Conservation (phyloP, 2,113 vertebrate genomes). For the Chloroceryle aenea region DNA sequence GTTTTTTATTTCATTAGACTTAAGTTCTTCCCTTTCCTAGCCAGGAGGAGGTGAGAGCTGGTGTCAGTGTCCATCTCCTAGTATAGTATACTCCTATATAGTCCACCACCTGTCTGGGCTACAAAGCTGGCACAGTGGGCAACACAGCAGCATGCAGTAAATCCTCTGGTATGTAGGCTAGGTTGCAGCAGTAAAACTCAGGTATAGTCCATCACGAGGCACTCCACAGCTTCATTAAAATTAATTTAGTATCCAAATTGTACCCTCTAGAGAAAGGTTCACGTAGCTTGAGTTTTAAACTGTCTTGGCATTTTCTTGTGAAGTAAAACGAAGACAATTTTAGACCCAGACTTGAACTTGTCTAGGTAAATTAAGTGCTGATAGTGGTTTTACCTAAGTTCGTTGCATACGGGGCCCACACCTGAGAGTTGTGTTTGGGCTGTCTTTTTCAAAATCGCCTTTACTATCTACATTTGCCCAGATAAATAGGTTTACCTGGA, state of each 20-base stretch:
- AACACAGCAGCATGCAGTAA: background rate
- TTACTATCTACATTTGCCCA: background rate
- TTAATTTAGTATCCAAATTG: background rate
- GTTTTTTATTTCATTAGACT: background rate
- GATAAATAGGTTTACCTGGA: background rate
- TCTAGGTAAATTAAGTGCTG: background rate
- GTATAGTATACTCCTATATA: background rate
- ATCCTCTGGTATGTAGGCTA: background rate
- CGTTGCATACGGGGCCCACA: background rate
- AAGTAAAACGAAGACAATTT: background rate
- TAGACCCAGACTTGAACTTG: background rate
- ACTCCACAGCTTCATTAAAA: background rate
- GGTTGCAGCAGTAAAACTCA: background rate
- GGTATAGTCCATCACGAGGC: background rate
- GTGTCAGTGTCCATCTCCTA: background rate
- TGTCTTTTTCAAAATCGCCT: background rate
- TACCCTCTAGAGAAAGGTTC: background rate
- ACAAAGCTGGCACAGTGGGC: background rate
- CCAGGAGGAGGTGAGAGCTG: background rate
- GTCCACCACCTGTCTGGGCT: background rate
- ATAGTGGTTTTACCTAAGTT: background rate
- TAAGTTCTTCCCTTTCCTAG: background rate
- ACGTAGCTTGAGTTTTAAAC: background rate
- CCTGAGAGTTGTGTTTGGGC: background rate
- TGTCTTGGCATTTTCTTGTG: background rate